A percentile compares a stretch with the other conserved stretches of the same genome.
Conservation (phyloP, 1,140 invertebrate genomes). For the Paralvinella palmiformis region DNA sequence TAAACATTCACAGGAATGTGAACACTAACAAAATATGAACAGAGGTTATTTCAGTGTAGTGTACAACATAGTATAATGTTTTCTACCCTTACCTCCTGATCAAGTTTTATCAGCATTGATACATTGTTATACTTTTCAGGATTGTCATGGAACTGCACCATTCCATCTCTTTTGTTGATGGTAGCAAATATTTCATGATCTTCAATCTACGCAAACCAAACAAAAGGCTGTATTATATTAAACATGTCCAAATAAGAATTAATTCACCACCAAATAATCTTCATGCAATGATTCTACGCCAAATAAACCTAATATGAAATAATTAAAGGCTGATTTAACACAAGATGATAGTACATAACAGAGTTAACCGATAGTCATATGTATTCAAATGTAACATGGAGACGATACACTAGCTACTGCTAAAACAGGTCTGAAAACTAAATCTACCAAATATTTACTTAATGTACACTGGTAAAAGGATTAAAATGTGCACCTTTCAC, state of each 20-base stretch:
- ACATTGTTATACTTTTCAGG: constrained; percentile 91
- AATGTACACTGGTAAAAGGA: too few species aligned
- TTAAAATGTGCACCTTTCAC: too few species aligned
- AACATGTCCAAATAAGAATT: background rate
- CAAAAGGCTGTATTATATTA: background rate
- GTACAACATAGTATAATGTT: background rate
- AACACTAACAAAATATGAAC: background rate
- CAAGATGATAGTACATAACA: too few species aligned
- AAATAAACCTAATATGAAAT: too few species aligned
- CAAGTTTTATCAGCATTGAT: constrained; percentile 74
- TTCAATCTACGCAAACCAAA: constrained; percentile 69
- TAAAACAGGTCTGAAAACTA: too few species aligned
- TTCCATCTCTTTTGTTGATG: constrained; percentile 96
- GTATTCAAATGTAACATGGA: too few species aligned
- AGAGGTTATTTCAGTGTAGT: background rate
- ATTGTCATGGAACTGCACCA: constrained; percentile 94
- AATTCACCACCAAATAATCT: too few species aligned
- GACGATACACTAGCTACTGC: too few species aligned
- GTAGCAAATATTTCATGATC: constrained; percentile 94
- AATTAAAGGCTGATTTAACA: too few species aligned
- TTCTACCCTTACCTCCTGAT: constrained; percentile 60
- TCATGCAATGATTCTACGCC: too few species aligned
- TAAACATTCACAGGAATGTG: background rate
- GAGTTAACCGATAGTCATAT: too few species aligned
- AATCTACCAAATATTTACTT: too few species aligned